These are phyloP conservation scores for Menidia beryllina DNA, from an alignment of 2,113 vertebrate genomes.

Conservation along the genomic window DNA sequence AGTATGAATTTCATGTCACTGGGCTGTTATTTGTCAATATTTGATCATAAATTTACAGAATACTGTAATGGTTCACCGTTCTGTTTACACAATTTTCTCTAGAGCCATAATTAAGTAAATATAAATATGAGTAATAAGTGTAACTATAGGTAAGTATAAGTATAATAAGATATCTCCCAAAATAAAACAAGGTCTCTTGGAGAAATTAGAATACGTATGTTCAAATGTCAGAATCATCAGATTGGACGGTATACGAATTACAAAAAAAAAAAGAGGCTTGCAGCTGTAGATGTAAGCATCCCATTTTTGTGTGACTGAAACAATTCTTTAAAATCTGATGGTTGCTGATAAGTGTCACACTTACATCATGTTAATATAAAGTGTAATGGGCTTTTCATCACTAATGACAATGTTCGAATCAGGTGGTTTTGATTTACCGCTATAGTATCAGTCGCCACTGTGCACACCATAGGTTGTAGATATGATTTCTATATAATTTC, in stretches of 20 bases:
- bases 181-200: neutral
- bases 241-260: neutral
- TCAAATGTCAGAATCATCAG: neutral
- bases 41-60: conserved; percentile 4
- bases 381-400: neutral
- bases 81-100: neutral
- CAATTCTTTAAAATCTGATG: no score
- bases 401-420: no score
- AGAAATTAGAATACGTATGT: neutral
- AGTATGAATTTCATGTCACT: neutral
- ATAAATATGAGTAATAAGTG: no score
- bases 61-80: neutral
- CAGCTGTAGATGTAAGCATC: neutral
- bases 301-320: neutral
- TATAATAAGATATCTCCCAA: no score
- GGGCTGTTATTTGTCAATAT: conserved; percentile 3
- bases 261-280: neutral
- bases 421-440: neutral
- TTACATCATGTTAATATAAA: neutral
- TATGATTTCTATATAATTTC: conserved; percentile 23
- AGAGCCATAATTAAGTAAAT: neutral
- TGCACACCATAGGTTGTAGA: neutral
- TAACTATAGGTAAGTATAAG: neutral
- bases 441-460: neutral
- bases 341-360: no score